phyloP scores from a whole-genome alignment of 2,797 vertebrate genomes.

The Syngnathus rostellatus region DNA sequence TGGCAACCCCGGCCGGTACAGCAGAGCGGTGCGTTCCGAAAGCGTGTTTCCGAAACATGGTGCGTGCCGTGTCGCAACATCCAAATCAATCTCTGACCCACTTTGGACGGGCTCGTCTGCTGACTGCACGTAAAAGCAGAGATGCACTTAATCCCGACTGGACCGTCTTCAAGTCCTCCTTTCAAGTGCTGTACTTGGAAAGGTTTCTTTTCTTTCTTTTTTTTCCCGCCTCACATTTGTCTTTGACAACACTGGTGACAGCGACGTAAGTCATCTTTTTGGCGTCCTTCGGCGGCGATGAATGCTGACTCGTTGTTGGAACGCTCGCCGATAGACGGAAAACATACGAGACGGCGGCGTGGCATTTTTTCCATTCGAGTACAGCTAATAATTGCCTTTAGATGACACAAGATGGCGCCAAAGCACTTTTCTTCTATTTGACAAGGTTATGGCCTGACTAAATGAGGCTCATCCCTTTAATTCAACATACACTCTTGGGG shows the following conservation, averaged over 20 bases:
- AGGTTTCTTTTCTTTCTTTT: not conserved
- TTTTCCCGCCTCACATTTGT: constrained; percentile 31
- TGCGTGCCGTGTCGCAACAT: not conserved
- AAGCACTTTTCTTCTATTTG: not conserved
- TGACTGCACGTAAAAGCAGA: constrained; percentile 3
- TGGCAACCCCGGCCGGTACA: not conserved
- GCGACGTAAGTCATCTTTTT: constrained; percentile 29
- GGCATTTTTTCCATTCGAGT: not conserved
- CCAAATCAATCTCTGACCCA: not conserved
- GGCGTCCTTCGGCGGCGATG: constrained; percentile 21
- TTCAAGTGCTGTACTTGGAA: constrained; percentile 1
- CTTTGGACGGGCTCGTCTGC: not conserved
- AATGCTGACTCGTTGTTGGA: constrained; percentile 9
- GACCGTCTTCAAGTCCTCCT: not conserved
- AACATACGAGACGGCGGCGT: not conserved
- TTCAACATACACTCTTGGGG: not conserved
- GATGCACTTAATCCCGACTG: constrained; percentile 6
- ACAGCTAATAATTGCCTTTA: not conserved
- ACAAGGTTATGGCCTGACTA: not conserved
- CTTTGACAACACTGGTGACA: constrained; percentile 24
- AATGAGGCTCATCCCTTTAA: not conserved
- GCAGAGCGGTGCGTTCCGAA: not conserved
- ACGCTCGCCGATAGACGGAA: constrained; percentile 8
- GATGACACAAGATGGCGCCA: not conserved
- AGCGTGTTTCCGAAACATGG: not conserved